Percentiles rank a stretch among this genome's conserved stretches.
Conservation (phyloP, 2,797 vertebrate species). For the Mus caroli region DNA sequence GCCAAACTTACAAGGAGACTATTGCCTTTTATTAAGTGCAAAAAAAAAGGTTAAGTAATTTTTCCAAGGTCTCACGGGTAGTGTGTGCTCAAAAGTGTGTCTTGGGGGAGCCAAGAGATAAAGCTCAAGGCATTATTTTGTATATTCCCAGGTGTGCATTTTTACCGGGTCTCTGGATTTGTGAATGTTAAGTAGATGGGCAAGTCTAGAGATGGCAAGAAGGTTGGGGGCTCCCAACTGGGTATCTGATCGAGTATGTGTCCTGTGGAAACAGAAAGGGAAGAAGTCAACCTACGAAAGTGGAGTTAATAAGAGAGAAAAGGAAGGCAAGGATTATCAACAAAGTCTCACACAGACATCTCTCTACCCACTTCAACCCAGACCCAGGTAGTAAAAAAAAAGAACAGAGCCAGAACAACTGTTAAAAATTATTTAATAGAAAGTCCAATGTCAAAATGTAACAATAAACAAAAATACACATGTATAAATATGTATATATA, state of each 20-base stretch:
- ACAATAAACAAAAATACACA: constrained; percentile 84
- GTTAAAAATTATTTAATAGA: constrained; percentile 86
- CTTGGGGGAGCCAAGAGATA: neutral
- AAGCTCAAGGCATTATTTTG: neutral
- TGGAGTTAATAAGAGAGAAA: neutral
- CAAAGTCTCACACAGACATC: neutral
- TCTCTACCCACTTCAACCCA: neutral
- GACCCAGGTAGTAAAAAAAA: neutral
- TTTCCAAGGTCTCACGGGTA: neutral
- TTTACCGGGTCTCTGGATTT: neutral
- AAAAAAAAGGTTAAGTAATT: neutral
- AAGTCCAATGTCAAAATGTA: constrained; percentile 85
- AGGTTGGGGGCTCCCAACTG: neutral
- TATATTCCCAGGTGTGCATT: neutral
- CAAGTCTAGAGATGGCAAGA: neutral
- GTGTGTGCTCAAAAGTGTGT: neutral
- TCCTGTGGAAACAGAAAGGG: neutral
- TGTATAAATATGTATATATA: constrained; percentile 84
- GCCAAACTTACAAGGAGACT: neutral
- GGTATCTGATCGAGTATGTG: neutral
- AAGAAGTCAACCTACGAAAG: neutral
- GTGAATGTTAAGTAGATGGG: neutral
- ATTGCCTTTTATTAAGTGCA: neutral
- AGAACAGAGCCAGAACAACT: constrained; percentile 66
- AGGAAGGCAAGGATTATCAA: neutral